phyloP scores from a whole-genome alignment of 2,888 invertebrate genomes.

The Rhodophaea formosa region DNA sequence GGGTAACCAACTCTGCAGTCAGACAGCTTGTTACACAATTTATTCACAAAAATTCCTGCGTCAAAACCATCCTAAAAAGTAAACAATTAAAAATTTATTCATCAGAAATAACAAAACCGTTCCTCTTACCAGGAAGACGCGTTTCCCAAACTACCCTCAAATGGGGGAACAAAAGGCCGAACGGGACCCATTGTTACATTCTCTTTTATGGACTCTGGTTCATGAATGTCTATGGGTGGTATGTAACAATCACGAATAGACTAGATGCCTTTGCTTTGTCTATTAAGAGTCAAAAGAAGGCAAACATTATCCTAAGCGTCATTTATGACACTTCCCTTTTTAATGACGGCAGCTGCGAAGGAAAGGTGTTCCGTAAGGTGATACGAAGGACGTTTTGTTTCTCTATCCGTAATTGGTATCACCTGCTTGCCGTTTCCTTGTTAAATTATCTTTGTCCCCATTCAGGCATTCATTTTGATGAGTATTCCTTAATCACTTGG shows the following conservation, averaged over 20 bases:
- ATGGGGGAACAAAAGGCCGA: conserved; percentile 52
- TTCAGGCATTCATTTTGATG: conserved; percentile 30
- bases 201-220: conserved; percentile 44
- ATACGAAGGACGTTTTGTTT: conserved; percentile 42
- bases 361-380: conserved; percentile 46
- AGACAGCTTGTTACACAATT: no score
- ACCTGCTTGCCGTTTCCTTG: conserved; percentile 56
- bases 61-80: conserved; percentile 41
- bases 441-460: conserved; percentile 32
- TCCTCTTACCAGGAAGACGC: conserved; percentile 57
- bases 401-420: conserved; percentile 58
- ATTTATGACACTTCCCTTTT: conserved; percentile 61
- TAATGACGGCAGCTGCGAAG: conserved; percentile 62
- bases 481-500: conserved; percentile 28
- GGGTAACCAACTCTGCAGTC: no score
- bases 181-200: conserved; percentile 53
- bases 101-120: conserved; percentile 60
- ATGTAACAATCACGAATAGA: conserved; percentile 39
- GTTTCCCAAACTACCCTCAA: conserved; percentile 52
- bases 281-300: conserved; percentile 40
- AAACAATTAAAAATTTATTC: conserved; percentile 59
- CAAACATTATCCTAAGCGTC: conserved; percentile 57
- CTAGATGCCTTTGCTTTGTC: conserved; percentile 47
- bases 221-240: conserved; percentile 45
- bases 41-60: conserved; percentile 36